A percentile compares a stretch with the other conserved stretches of the same genome.
phyloP scores from a whole-genome alignment of 2,888 invertebrate species.

The Halictus quadricinctus region DNA sequence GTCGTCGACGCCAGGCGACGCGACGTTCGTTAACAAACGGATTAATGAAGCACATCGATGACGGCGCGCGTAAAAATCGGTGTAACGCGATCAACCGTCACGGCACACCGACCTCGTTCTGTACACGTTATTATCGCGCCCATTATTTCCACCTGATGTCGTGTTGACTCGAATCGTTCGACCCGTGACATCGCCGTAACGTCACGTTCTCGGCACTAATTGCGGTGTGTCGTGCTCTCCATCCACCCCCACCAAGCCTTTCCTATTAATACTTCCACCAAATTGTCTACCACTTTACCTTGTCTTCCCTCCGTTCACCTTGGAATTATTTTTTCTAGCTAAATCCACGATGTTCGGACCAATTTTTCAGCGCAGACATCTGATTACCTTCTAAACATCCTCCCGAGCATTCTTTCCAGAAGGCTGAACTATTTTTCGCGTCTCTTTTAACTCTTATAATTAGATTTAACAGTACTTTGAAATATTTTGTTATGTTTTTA shows the following conservation, averaged over 20 bases:
- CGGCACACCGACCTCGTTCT: conserved; percentile 24
- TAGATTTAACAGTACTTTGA: too few relatives aligned
- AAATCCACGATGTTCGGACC: background rate
- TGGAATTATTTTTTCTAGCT: background rate
- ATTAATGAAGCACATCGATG: conserved; percentile 54
- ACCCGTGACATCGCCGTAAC: conserved; percentile 5
- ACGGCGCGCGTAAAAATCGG: conserved; percentile 45
- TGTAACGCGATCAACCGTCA: conserved; percentile 50
- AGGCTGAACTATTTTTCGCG: too few relatives aligned
- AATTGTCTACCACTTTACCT: background rate
- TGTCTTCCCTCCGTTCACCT: background rate
- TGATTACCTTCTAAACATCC: background rate
- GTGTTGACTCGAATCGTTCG: conserved; percentile 31
- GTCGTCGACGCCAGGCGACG: background rate
- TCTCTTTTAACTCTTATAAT: too few relatives aligned
- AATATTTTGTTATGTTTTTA: too few relatives aligned
- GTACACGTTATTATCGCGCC: conserved; percentile 25
- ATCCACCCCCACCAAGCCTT: background rate
- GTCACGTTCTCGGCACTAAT: conserved; percentile 2
- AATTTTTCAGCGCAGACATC: background rate
- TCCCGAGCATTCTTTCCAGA: background rate
- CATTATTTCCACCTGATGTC: conserved; percentile 34
- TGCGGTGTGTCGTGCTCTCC: background rate
- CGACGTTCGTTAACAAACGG: conserved; percentile 47
- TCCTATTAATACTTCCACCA: background rate